Evolutionary conservation across 2,113 vertebrate species (phyloP).

Genomic region (Platichthys flesus): DNA sequence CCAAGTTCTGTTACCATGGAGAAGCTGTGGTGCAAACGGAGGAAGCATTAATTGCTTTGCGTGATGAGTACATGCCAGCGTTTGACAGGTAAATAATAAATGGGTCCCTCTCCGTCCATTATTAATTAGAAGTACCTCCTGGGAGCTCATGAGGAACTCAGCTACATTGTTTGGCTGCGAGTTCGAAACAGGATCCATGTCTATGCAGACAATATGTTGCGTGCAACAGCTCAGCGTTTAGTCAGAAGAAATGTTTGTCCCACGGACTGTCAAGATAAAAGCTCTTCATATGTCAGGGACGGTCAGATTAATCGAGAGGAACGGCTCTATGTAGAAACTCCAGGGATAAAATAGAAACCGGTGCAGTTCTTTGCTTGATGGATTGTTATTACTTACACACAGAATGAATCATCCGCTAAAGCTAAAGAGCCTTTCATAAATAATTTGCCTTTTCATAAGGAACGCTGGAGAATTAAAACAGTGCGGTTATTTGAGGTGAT

Average conservation of each 20-base stretch:
- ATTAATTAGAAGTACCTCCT: constrained; percentile 40
- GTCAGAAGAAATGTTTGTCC: background rate
- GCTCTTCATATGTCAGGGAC: constrained; percentile 43
- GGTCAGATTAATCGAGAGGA: constrained; percentile 62
- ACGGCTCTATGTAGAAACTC: constrained; percentile 60
- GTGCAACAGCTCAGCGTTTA: background rate
- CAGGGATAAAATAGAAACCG: constrained; percentile 66
- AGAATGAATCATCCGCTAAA: constrained; percentile 67
- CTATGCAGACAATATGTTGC: constrained; percentile 21
- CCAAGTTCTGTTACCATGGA: constrained; percentile 19
- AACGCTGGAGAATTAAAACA: constrained; percentile 58
- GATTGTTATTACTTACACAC: constrained; percentile 68
- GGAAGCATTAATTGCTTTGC: constrained; percentile 49
- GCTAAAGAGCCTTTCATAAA: constrained; percentile 77
- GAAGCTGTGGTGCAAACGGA: constrained; percentile 5
- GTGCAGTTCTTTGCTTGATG: constrained; percentile 69
- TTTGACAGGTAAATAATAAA: constrained; percentile 53
- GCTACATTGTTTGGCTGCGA: background rate
- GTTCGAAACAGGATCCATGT: constrained; percentile 38
- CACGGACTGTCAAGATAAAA: constrained; percentile 41
- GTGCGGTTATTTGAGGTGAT: constrained; percentile 32
- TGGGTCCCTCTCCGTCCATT: constrained; percentile 16
- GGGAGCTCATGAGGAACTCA: constrained; percentile 18
- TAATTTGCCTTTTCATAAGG: constrained; percentile 74
- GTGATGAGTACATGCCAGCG: constrained; percentile 43